Evolutionary conservation across 2,113 vertebrate species (phyloP), one percentile per base, ranked within the genome.

Genomic region (Microtus ochrogaster): DNA sequence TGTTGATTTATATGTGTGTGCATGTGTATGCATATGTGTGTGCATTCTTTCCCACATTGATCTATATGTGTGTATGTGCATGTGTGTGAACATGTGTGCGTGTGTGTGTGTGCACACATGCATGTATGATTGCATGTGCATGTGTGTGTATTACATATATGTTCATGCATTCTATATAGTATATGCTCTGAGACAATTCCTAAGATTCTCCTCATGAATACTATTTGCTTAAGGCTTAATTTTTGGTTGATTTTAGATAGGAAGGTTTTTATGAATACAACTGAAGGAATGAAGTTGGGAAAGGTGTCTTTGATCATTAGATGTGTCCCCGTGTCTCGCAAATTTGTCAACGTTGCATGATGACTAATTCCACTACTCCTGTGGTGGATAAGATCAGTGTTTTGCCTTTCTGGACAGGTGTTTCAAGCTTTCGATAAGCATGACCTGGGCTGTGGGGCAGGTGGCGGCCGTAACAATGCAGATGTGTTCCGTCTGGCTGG

Each of bases 391-490:
- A 74, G 6, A 63, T 97, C 82, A 66, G 94, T 22, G 0, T 26
- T 39, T 68, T 52, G 4, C 28, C 89, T 98, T 93, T 95, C 58
- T 47, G 94, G 10, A 49, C 97, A 99, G 99, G 96, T 99, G 30
- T 96, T 99, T 86, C 98, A 97, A 10, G 97, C 98, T 61, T 96
- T 99, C 9, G 99, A 99, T 91, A 97, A 97, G n/a, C 99, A 98
- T 28, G 99, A 99, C 97, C 98, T 98, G 66, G 99, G 99, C 21
- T 99, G 99, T 47, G 99, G 99, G 0, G 99, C 99, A 21, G 99
- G 99, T 0, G 99, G 99, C 2, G 99, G 99, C 26, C 97, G 4
- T 92, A 97, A 99, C 97, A 99, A 98, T 0, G n/a, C 99, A 0
- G 99, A 99, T 0, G 99, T 99, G 0, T 99, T 99, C 95, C 96